A percentile compares a stretch with the other conserved stretches of the same genome.
Evolutionary conservation across 2,797 vertebrate genomes (phyloP).

Genomic region (Sebastes itinus): DNA sequence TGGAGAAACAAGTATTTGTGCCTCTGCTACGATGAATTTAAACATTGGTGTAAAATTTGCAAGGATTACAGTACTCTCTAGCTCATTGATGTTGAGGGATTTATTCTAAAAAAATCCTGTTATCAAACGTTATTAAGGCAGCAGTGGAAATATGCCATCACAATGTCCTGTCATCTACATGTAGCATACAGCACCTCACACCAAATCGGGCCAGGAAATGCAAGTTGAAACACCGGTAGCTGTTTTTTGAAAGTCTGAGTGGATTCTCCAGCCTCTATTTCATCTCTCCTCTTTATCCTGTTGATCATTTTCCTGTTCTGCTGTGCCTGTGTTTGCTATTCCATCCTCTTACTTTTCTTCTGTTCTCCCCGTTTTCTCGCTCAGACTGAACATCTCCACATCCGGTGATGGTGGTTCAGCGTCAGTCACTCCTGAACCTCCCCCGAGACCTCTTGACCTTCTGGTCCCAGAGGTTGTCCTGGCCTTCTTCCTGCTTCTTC

Average conservation of each 20-base stretch:
- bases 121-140: not conserved
- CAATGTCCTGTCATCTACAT: not conserved
- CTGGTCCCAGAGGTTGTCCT: slow-evolving; percentile 88
- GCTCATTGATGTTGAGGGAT: not conserved
- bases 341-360: not conserved
- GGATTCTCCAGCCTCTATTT: not conserved
- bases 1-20: not conserved
- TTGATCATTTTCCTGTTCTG: not conserved
- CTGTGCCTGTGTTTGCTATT: not conserved
- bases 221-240: not conserved
- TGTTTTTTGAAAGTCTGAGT: not conserved
- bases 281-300: not conserved
- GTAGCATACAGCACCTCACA: not conserved
- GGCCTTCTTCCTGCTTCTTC: slow-evolving; percentile 92
- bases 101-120: not conserved
- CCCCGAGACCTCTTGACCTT: slow-evolving; percentile 74
- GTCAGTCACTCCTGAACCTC: slow-evolving; percentile 1
- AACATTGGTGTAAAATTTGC: not conserved
- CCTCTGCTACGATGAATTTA: not conserved
- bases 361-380: not conserved
- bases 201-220: not conserved
- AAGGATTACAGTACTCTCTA: not conserved
- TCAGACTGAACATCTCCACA: slow-evolving; percentile 61
- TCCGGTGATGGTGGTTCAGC: slow-evolving; percentile 14
- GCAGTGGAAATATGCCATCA: not conserved